A percentile compares a stretch with the other conserved stretches of the same genome.
These are phyloP conservation scores for Tipula vernalis DNA, from an alignment of 2,888 invertebrate genomes.

Conservation along the genomic window DNA sequence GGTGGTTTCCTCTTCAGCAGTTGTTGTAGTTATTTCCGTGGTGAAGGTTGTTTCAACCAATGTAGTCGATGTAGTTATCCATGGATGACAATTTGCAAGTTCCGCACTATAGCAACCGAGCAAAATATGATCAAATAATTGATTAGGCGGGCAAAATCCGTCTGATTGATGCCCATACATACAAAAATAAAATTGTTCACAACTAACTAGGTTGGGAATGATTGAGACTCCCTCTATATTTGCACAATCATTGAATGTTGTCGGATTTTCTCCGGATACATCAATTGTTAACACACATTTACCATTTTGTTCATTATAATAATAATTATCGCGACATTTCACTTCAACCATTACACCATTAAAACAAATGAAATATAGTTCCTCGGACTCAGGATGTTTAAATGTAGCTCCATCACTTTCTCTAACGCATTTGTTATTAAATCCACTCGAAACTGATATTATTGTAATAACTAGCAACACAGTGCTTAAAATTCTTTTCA, in stretches of 20 bases:
- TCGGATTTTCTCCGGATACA: background rate
- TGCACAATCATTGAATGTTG: too few relatives aligned
- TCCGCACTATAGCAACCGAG: background rate
- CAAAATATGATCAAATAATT: background rate
- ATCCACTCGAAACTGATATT: background rate
- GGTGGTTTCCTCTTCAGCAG: background rate
- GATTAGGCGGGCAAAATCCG: background rate
- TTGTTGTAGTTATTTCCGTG: background rate
- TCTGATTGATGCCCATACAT: background rate
- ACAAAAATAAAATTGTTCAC: background rate
- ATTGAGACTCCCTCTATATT: background rate
- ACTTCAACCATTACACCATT: background rate
- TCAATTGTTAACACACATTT: background rate
- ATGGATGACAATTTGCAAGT: background rate
- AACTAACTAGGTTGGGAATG: background rate
- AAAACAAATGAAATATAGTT: background rate
- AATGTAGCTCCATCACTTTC: background rate
- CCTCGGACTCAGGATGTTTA: background rate
- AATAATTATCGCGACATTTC: background rate
- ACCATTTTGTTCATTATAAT: background rate
- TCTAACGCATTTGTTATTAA: background rate
- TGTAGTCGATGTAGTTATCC: background rate
- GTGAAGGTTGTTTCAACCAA: background rate
- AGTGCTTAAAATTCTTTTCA: background rate
- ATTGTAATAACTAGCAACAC: background rate